phyloP scores from a whole-genome alignment of 92 coral and sea anemone species.

The Actinostola sp. region DNA sequence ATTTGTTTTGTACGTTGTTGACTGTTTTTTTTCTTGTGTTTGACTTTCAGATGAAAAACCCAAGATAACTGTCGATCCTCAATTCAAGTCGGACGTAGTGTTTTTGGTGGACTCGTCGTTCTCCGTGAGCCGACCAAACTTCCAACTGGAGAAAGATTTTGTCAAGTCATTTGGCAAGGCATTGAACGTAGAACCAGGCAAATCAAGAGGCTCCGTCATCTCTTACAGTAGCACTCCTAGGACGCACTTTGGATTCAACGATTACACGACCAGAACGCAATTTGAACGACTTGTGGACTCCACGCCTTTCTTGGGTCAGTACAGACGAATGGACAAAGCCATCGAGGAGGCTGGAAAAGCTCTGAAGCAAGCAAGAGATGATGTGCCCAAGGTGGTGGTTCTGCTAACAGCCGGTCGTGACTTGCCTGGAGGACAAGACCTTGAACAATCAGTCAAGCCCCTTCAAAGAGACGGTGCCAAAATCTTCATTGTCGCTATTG shows the following conservation, averaged over 20 bases:
- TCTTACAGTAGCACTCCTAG: conserved; percentile 38
- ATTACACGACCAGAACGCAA: conserved; percentile 24
- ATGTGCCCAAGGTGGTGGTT: conserved; percentile 45
- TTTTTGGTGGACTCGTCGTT: conserved; percentile 47
- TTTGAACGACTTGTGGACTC: conserved; percentile 48
- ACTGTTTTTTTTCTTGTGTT: not conserved
- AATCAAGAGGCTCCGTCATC: conserved; percentile 57
- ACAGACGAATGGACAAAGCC: conserved; percentile 50
- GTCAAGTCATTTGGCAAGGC: conserved; percentile 43
- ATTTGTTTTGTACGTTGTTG: too few species aligned
- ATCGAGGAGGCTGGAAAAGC: conserved; percentile 38
- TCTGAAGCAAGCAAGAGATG: conserved; percentile 15
- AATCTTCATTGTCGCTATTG: conserved; percentile 61
- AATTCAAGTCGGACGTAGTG: conserved; percentile 42
- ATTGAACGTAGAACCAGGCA: conserved; percentile 30
- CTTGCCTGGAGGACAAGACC: conserved; percentile 27
- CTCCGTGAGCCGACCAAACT: conserved; percentile 24
- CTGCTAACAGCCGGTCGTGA: conserved; percentile 53
- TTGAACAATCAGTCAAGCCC: conserved; percentile 33
- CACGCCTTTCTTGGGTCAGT: conserved; percentile 27
- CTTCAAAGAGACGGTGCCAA: conserved; percentile 39
- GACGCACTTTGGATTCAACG: conserved; percentile 26
- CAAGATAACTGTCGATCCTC: not conserved
- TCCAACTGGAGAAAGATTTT: conserved; percentile 43
- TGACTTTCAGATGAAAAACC: not conserved